These are phyloP conservation scores for Troides aeacus DNA, from an alignment of 2,888 invertebrate species.

Conservation along the genomic window DNA sequence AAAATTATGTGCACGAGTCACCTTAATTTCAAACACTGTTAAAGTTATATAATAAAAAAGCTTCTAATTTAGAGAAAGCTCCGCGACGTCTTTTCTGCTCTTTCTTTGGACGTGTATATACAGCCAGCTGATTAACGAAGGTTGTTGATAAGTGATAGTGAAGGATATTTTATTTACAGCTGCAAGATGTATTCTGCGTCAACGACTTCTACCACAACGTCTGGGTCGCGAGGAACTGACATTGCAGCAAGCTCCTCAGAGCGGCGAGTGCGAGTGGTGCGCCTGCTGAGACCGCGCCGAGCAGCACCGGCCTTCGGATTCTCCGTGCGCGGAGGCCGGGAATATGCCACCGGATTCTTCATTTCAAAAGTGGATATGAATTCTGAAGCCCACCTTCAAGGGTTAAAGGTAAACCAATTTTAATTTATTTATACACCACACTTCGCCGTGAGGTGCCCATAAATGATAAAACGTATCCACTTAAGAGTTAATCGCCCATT, in stretches of 20 bases:
- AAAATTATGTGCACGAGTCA: not conserved
- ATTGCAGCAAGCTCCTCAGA: constrained; percentile 46
- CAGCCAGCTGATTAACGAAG: too few relatives aligned
- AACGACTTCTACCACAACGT: constrained; percentile 66
- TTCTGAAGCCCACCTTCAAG: constrained; percentile 92
- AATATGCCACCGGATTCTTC: constrained; percentile 95
- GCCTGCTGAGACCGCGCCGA: constrained; percentile 68
- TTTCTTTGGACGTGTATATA: too few relatives aligned
- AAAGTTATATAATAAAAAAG: not conserved
- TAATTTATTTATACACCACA: too few relatives aligned
- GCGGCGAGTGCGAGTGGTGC: constrained; percentile 66
- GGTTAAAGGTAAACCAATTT: constrained; percentile 83
- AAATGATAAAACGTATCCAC: too few relatives aligned
- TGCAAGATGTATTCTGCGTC: constrained; percentile 59
- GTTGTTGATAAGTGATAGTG: not conserved
- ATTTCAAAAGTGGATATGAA: constrained; percentile 92
- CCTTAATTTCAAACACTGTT: not conserved
- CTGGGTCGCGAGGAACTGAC: constrained; percentile 49
- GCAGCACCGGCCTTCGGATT: constrained; percentile 86
- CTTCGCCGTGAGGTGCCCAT: too few relatives aligned
- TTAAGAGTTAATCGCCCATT: too few relatives aligned
- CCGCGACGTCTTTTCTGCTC: not conserved
- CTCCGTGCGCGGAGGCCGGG: constrained; percentile 91
- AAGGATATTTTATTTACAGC: constrained; percentile 36
- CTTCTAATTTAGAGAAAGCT: not conserved